phyloP scores from a whole-genome alignment of 1,140 invertebrate species.

The Drosophila asahinai region DNA sequence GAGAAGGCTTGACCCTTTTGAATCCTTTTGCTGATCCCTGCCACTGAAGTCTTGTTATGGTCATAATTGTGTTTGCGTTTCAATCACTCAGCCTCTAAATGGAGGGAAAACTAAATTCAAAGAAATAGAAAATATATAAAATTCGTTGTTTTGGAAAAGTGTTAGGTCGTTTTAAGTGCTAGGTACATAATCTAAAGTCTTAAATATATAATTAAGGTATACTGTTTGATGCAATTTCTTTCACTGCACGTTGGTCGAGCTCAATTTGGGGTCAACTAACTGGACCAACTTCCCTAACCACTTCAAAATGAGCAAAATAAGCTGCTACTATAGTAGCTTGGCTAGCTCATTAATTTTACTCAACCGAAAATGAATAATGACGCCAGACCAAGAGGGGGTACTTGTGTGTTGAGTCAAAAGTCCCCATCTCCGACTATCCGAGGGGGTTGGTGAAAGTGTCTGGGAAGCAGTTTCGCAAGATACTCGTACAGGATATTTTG shows the following conservation, averaged over 20 bases:
- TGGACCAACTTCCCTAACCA: conserved; percentile 26
- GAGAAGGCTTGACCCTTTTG: conserved; percentile 23
- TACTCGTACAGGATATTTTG: conserved; percentile 24
- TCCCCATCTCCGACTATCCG: neutral
- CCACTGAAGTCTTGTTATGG: conserved; percentile 8
- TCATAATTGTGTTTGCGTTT: conserved; percentile 19
- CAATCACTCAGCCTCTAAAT: conserved; percentile 10
- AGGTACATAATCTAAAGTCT: no score
- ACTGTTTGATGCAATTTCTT: neutral
- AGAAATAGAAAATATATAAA: no score
- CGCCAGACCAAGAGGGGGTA: neutral
- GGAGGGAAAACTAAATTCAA: neutral
- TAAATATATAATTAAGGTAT: no score
- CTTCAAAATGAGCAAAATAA: conserved; percentile 36
- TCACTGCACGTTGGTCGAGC: conserved; percentile 1
- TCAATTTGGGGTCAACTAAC: conserved; percentile 36
- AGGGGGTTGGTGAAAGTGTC: conserved; percentile 9
- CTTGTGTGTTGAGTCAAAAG: conserved; percentile 17
- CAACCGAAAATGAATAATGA: conserved; percentile 48
- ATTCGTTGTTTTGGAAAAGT: no score
- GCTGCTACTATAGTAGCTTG: conserved; percentile 14
- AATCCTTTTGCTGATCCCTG: conserved; percentile 5
- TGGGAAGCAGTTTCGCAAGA: conserved; percentile 32
- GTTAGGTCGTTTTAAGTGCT: no score
- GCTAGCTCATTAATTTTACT: conserved; percentile 47